Conservation (phyloP, 2,888 invertebrate genomes). For the Heliothis peltigera region DNA sequence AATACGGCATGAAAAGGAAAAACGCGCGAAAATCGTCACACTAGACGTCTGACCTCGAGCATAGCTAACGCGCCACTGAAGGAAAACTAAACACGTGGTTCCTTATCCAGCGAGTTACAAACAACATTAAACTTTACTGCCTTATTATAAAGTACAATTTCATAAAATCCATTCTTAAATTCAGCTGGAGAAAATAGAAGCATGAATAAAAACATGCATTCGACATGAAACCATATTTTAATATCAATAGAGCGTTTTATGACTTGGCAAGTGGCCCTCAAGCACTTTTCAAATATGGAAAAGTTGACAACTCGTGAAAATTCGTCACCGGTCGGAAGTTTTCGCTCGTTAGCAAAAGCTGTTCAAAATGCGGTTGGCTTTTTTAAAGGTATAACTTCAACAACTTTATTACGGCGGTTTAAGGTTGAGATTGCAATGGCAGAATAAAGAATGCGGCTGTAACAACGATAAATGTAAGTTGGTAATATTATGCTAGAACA, state of each 20-base stretch:
- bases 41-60: constrained; percentile 70
- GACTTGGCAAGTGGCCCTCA: constrained; percentile 36
- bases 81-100: constrained; percentile 76
- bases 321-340: constrained; percentile 68
- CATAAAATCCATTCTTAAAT: constrained; percentile 7
- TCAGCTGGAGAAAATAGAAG: constrained; percentile 47
- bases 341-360: constrained; percentile 67
- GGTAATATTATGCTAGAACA: constrained; percentile 29
- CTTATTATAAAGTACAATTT: constrained; percentile 22
- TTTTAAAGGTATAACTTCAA: constrained; percentile 5
- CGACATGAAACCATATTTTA: constrained; percentile 56
- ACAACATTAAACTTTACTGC: constrained; percentile 41
- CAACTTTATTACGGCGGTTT: background rate
- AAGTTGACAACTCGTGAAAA: constrained; percentile 65
- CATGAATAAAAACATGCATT: constrained; percentile 37
- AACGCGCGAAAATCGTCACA: constrained; percentile 64
- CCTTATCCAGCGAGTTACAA: constrained; percentile 21
- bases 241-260: constrained; percentile 43
- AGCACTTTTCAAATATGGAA: constrained; percentile 69
- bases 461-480: constrained; percentile 16
- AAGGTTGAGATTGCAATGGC: constrained; percentile 29
- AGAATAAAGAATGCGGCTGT: constrained; percentile 7
- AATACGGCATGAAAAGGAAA: constrained; percentile 57
- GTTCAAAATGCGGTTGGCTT: constrained; percentile 35
- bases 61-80: constrained; percentile 79